phyloP scores from a whole-genome alignment of 2,888 invertebrate genomes.

The Ligdia adustata region DNA sequence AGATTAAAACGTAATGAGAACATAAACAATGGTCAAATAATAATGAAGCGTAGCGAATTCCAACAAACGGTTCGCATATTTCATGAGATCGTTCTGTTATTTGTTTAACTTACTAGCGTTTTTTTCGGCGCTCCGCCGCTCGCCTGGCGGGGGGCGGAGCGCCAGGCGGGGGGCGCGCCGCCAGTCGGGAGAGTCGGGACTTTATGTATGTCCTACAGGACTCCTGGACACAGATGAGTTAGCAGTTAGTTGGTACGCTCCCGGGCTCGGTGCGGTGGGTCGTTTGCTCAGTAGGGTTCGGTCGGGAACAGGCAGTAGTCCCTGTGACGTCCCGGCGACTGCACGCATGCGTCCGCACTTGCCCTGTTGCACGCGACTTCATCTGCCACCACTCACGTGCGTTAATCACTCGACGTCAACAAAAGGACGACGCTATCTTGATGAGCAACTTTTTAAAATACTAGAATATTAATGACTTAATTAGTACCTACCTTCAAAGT shows the following conservation, averaged over 20 bases:
- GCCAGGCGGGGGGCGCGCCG: slow-evolving; percentile 29
- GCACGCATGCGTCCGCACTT: slow-evolving; percentile 69
- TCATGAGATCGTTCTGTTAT: slow-evolving; percentile 30
- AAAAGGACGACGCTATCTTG: slow-evolving; percentile 7
- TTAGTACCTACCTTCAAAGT: background rate
- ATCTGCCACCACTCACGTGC: slow-evolving; percentile 16
- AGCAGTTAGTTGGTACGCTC: slow-evolving; percentile 16
- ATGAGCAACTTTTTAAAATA: background rate
- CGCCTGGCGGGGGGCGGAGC: slow-evolving; percentile 55
- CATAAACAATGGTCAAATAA: slow-evolving; percentile 12
- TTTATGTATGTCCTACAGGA: slow-evolving; percentile 37
- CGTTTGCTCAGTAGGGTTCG: slow-evolving; percentile 37
- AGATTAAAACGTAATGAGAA: slow-evolving; percentile 6
- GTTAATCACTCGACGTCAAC: slow-evolving; percentile 19
- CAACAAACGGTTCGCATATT: slow-evolving; percentile 31
- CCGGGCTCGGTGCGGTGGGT: slow-evolving; percentile 36
- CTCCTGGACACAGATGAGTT: slow-evolving; percentile 32
- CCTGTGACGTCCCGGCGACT: slow-evolving; percentile 59
- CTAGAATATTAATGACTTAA: background rate
- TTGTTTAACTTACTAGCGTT: slow-evolving; percentile 36
- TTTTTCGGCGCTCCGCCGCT: slow-evolving; percentile 29
- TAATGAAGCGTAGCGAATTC: slow-evolving; percentile 13
- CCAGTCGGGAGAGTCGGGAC: slow-evolving; percentile 52
- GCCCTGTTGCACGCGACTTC: slow-evolving; percentile 56
- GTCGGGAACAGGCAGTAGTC: slow-evolving; percentile 50